Base-by-base conservation (phyloP, 2,113 vertebrate genomes). In the Eudyptes chrysolophus region DNA sequence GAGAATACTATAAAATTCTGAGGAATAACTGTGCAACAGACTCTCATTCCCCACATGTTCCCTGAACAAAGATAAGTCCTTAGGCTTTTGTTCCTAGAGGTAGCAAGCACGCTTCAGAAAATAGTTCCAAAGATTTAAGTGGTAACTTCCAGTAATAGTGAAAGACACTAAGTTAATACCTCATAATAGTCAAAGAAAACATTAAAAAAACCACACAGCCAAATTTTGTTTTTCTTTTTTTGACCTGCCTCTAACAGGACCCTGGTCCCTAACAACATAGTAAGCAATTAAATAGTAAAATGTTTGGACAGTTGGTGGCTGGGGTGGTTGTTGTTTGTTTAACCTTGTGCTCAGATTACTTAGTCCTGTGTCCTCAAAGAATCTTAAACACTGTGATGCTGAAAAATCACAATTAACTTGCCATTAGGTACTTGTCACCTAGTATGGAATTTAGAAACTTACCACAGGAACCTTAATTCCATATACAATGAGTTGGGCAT, bases 401-500 rank as follows among this genome's bases (percentile, higher is more conserved):
- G 82, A 68, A 82, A 83, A 72, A 65, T 30, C 3, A 7, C 26
- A 19, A 25, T 78, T 83, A 34, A 38, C 30, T 81, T 77, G 16
- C 51, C 4, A 5, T 44, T 74, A 84, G 32, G 8, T 27, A 32
- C 30, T 82, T 49, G 22, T 42, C 24, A 55, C 32, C 48, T 29
- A 18, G 9, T 40, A 17, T 20, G 19, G 58, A 30, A 25, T 81
- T 55, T 26, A 64, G 30, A 64, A 76, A 57, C 42, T 68, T 72
- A 57, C 14, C 29, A 32, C 4, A 60, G 27, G 36, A 71, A 11
- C 9, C 7, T 55, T 81, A 66, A 78, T 8, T 57, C 30, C 3
- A 0, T 58, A 21, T 58, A 19, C 0, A 16, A 9, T 1, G 0
- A 82, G 11, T 11, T 60, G 11, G 13, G 4, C 29, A n/a, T 38